phyloP scores from a whole-genome alignment of 2,113 vertebrate genomes.

The Labeo rohita region DNA sequence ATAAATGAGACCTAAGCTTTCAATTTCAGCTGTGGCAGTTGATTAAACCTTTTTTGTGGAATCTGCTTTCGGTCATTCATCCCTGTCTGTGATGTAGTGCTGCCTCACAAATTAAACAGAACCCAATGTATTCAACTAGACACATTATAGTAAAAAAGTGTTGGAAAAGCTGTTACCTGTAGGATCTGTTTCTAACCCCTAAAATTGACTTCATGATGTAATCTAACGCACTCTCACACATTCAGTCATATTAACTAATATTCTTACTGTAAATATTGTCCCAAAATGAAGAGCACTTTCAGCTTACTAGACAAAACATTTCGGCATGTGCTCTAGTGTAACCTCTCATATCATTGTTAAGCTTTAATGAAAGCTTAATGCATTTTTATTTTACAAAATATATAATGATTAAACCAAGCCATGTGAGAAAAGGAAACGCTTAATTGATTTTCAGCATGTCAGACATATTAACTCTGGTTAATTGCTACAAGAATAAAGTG shows the following conservation, averaged over 20 bases:
- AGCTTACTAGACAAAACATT: neutral
- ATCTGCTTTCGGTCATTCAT: slow-evolving; percentile 24
- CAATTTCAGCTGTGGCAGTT: slow-evolving; percentile 37
- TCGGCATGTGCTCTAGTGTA: neutral
- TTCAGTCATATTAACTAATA: neutral
- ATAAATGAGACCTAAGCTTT: slow-evolving; percentile 42
- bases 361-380: neutral
- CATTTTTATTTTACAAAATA: neutral
- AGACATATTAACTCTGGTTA: neutral
- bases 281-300: neutral
- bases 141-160: neutral
- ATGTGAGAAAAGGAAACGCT: neutral
- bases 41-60: slow-evolving; percentile 31
- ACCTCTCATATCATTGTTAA: neutral
- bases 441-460: neutral
- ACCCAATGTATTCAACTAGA: neutral
- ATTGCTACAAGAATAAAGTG: neutral
- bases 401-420: neutral
- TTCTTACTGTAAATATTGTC: neutral
- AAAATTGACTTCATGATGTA: neutral
- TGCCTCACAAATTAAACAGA: slow-evolving; percentile 9
- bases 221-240: neutral
- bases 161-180: neutral
- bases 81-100: neutral
- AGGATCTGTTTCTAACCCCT: neutral